phyloP scores from a whole-genome alignment of 2,888 invertebrate genomes.

The Ormyrus rosae region DNA sequence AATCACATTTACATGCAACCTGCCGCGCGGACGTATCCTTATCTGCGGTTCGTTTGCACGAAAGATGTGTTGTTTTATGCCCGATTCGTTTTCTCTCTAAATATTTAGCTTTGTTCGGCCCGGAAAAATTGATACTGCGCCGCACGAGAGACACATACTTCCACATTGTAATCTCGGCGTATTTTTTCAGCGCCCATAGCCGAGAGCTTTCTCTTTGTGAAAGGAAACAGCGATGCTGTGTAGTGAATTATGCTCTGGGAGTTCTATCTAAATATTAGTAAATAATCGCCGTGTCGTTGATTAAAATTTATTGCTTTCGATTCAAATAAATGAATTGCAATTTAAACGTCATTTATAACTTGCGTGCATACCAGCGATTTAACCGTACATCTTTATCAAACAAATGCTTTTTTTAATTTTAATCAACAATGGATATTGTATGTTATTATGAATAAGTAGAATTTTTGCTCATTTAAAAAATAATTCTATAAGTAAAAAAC shows the following conservation, averaged over 20 bases:
- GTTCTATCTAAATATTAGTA: slow-evolving; percentile 11
- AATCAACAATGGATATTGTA: too few species aligned
- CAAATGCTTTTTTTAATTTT: too few species aligned
- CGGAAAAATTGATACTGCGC: slow-evolving; percentile 19
- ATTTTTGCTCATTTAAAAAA: too few species aligned
- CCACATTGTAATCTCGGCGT: slow-evolving; percentile 24
- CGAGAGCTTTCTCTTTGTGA: slow-evolving; percentile 41
- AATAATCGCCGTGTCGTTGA: neutral
- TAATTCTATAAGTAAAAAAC: too few species aligned
- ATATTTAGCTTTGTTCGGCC: slow-evolving; percentile 9
- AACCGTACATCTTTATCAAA: too few species aligned
- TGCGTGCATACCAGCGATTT: too few species aligned
- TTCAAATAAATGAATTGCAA: too few species aligned
- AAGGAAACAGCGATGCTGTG: slow-evolving; percentile 13
- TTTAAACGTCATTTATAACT: too few species aligned
- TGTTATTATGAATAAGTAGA: too few species aligned
- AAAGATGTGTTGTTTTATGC: slow-evolving; percentile 10
- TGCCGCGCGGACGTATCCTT: neutral
- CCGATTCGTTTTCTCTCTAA: slow-evolving; percentile 20
- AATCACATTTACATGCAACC: neutral
- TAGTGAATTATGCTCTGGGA: neutral
- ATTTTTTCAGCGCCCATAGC: slow-evolving; percentile 15
- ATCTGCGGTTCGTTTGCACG: neutral
- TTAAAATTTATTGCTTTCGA: too few species aligned
- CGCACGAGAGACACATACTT: slow-evolving; percentile 1